Base-by-base conservation (phyloP, 2,888 invertebrate genomes). In the Aleiodes alternator region DNA sequence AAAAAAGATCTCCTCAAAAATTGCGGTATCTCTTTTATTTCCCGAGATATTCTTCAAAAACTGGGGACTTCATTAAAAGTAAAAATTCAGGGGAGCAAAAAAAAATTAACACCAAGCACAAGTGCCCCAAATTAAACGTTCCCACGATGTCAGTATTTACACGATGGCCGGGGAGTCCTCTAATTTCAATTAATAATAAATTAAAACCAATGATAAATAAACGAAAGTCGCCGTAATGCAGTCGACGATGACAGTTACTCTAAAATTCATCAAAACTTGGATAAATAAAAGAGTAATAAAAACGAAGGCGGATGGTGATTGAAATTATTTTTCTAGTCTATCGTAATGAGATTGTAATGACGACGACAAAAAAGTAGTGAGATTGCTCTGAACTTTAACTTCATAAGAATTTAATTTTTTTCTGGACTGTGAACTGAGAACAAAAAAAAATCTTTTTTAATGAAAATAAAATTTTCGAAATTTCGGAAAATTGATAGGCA, bases 261-360 rank as follows among this genome's bases (percentile, higher is more conserved):
- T 9, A 14, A 31, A 50, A 11, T 29, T 12, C 5, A 4, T 12
- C 34, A 34, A 34, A 14, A 61, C 6, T 9, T 7, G 7, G 7
- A 16, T 9, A 16, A 38, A 61, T 16, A 43, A 12, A 50, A 53
- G 43, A n/a, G 31, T 34, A 61, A 68, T n/a, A n/a, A 73, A 70
- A 53, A 23, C 1, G 1, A 23, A 23, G 23, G 56, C 75, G 55
- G 61, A 70, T 16, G 56, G 68, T 55, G 51, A 73, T 76, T 72
- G 72, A 78, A 78, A 78, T 79, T 78, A 80, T 80, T 80, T 80
- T 80, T 78, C 75, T 77, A 80, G 78, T 72, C 69, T 73, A 57
- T 76, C 53, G 61, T 66, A 64, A 48, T 72, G 23, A 51, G 7
- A 69, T 64, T 57, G 23, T 51, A 59, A 43, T 61, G 16, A 43